Evolutionary conservation across 2,797 vertebrate species (phyloP).

Genomic region (Platyrinchus mystaceus): DNA sequence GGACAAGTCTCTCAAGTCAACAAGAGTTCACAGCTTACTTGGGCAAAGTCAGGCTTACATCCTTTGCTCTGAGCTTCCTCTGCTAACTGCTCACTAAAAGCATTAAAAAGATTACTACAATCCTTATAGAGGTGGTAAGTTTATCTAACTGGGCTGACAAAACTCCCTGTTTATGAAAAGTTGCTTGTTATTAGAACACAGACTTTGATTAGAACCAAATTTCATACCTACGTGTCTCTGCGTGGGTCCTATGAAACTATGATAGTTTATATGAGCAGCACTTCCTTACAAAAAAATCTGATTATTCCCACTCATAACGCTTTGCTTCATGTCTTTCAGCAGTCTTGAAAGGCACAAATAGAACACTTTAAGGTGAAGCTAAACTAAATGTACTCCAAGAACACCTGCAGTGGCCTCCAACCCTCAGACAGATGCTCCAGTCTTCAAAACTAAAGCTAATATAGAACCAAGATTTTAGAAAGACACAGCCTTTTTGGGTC

Average conservation of each 20-base stretch:
- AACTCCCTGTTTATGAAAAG: neutral
- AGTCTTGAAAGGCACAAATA: neutral
- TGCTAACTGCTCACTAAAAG: neutral
- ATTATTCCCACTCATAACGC: neutral
- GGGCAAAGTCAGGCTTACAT: neutral
- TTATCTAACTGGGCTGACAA: neutral
- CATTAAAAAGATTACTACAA: neutral
- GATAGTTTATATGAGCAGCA: neutral
- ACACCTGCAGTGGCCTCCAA: neutral
- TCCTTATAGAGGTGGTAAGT: neutral
- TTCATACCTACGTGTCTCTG: fast-evolving
- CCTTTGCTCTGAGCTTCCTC: neutral
- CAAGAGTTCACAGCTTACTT: neutral
- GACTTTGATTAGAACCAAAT: neutral
- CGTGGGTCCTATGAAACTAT: fast-evolving
- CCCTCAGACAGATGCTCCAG: neutral
- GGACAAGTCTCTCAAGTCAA: neutral
- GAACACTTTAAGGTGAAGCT: neutral
- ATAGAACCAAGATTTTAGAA: neutral
- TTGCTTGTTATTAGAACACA: neutral
- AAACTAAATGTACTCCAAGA: neutral
- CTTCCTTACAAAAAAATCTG: neutral
- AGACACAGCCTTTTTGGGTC: neutral
- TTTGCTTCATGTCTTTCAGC: neutral
- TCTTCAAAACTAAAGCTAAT: neutral